Percentiles rank a stretch among this genome's conserved stretches.
phyloP scores from a whole-genome alignment of 2,888 invertebrate genomes.

The Chrysomela aeneicollis region DNA sequence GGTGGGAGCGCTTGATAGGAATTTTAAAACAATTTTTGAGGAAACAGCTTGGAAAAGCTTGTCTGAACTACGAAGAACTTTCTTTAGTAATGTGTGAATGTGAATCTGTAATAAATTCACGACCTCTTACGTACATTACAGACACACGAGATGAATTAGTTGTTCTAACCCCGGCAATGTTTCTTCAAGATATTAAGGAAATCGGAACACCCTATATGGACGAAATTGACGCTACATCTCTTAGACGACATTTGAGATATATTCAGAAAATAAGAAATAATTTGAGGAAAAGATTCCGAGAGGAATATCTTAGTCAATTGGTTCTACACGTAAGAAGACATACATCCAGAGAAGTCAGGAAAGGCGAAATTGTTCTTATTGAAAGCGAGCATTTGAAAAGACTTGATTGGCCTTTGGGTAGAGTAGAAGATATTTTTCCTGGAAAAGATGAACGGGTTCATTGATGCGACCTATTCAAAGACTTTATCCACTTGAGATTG shows the following conservation, averaged over 20 bases:
- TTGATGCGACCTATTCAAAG: slow-evolving; percentile 1
- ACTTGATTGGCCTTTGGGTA: slow-evolving; percentile 9
- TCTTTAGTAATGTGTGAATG: slow-evolving; percentile 26
- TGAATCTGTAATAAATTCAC: slow-evolving; percentile 28
- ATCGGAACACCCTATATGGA: slow-evolving; percentile 35
- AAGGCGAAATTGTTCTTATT: slow-evolving; percentile 29
- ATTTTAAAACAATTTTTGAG: slow-evolving; percentile 19
- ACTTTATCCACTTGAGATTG: background rate
- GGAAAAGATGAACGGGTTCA: background rate
- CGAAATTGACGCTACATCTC: slow-evolving; percentile 26
- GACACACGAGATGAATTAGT: slow-evolving; percentile 26
- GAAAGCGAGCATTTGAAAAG: too few species aligned
- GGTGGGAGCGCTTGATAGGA: slow-evolving; percentile 29
- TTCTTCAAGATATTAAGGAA: slow-evolving; percentile 37
- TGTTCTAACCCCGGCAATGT: slow-evolving; percentile 42
- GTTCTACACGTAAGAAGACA: slow-evolving; percentile 6
- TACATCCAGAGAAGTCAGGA: slow-evolving; percentile 10
- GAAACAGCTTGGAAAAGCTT: slow-evolving; percentile 17
- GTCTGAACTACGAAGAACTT: slow-evolving; percentile 27
- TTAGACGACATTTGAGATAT: slow-evolving; percentile 28
- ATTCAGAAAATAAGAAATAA: slow-evolving; percentile 33
- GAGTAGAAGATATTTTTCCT: too few species aligned
- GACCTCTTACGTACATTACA: slow-evolving; percentile 25
- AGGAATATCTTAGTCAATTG: slow-evolving; percentile 33
- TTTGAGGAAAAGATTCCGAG: slow-evolving; percentile 31